Base-by-base conservation (phyloP, 2,888 invertebrate species). In the Pachliopta kotzebuea region DNA sequence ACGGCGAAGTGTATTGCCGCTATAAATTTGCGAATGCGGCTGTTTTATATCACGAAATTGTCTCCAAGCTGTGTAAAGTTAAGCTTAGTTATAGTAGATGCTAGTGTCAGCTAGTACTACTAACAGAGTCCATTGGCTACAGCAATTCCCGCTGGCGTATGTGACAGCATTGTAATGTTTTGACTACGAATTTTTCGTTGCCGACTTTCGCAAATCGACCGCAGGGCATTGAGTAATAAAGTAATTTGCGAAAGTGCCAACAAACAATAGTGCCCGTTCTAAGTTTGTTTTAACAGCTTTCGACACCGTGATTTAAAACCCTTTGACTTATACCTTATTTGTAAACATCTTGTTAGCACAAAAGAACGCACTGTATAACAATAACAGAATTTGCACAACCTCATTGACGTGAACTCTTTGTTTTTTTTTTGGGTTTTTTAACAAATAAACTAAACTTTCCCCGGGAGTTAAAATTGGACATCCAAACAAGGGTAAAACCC, bases 221-320 rank as follows among this genome's bases (percentile, higher is more conserved):
- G 78, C 81, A 81, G 77, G 77, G 71, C 76, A 77, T 76, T 73
- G 68, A 72, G 88, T 90, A 90, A 91, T 91, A 91, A 91, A 91
- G 91, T 87, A 87, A 91, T 91, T 90, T 88, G 88, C 83, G 81
- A 83, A 76, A 81, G 83, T 77, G 83, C 86, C 83, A 86, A 83
- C 88, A 90, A 90, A 91, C 91, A 91, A 91, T 88, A 82, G 83
- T 71, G 75, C 77, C 81, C 78, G 78, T 90, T 90, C 88, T 89
- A 86, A 90, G 88, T 83, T 84, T 88, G 85, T 88, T 90, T 90
- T 86, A 85, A 89, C 88, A 89, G 86, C 90, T 91, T 88, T 90
- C 89, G 85, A 89, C 90, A 79, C 85, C 80, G 81, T 88, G 90
- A 90, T 91, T 91, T 90, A 90, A 90, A 89, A 85, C 90, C 89